These are phyloP conservation scores for Megaleporinus macrocephalus DNA, from an alignment of 2,113 vertebrate species.

Conservation along the genomic window DNA sequence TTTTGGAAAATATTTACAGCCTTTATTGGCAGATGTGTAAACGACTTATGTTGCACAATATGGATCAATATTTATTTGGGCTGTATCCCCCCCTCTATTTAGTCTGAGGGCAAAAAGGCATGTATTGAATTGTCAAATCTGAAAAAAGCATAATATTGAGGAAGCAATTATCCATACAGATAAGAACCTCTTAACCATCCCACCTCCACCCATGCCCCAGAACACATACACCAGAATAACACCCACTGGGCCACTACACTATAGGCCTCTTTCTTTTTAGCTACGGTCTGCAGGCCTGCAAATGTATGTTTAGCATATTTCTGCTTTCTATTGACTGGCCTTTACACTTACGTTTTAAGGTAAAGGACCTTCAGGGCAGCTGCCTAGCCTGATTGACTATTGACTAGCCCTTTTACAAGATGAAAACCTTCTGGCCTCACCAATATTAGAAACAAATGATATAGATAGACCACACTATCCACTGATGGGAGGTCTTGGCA, in stretches of 20 bases:
- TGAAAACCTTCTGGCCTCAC: conserved; percentile 1
- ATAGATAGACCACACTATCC: background rate
- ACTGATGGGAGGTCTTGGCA: conserved; percentile 3
- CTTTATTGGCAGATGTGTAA: conserved; percentile 63
- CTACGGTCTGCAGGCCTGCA: conserved; percentile 37
- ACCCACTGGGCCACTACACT: conserved; percentile 48
- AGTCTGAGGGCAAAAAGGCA: conserved; percentile 60
- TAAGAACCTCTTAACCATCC: conserved; percentile 54
- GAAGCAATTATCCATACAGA: conserved; percentile 57
- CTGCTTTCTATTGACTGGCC: conserved; percentile 14
- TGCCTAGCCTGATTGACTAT: conserved; percentile 16
- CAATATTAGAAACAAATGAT: conserved; percentile 15
- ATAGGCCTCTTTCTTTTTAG: conserved; percentile 57
- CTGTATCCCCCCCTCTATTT: conserved; percentile 50
- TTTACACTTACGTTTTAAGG: conserved; percentile 36
- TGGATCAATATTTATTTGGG: conserved; percentile 58
- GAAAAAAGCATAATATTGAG: conserved; percentile 51
- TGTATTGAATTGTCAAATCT: conserved; percentile 48
- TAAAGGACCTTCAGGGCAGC: conserved; percentile 13
- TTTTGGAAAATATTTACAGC: conserved; percentile 58
- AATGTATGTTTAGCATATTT: conserved; percentile 25
- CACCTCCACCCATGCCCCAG: conserved; percentile 2
- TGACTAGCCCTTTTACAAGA: background rate
- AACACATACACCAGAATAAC: conserved; percentile 61
- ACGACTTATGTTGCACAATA: conserved; percentile 67